Evolutionary conservation across 2,113 vertebrate genomes (phyloP), one percentile per base, ranked within the genome.

Genomic region (Macquaria ambigua): DNA sequence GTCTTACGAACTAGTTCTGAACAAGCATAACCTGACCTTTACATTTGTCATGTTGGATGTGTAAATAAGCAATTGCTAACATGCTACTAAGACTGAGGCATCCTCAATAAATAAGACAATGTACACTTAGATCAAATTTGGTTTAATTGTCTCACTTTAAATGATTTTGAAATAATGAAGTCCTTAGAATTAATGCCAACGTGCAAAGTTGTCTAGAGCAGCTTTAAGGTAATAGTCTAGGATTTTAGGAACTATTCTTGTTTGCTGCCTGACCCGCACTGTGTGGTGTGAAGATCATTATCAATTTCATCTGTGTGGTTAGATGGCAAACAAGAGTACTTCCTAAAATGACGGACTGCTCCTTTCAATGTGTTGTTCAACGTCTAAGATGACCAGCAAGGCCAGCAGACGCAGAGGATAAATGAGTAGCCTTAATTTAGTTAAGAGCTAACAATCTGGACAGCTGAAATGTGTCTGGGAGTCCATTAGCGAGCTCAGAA

Each of bases 381-480:
- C 20, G 2, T 56, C 39, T 73, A 34, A 31, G 12, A 63, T 31
- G 28, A 31, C n/a, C n/a, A n/a, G n/a, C 61, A 50, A 23, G 25
- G 21, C 14, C 8, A 0, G 41, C 39, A 62, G 64, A 81, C 12
- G 5, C 58, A 52, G 58, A 52, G 62, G 46, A 72, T 43, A 34
- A 81, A 83, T 75, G 58, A 56, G 39, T 23, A 15, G 21, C 28
- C 58, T 76, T 76, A 3, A 73, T 82, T 72, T 37, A 77, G 52
- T 70, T 62, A n/a, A 28, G 46, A 53, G 66, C 34, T 23, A 21
- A 74, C 41, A 59, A 63, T 61, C 12, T 23, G 20, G 75, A 77
- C 71, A 52, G 71, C 68, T 74, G 50, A 82, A 66, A 80, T 74
- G 59, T 73, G 79, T 39, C 70, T 77, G 68, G 8, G 50, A 63